These are phyloP conservation scores for Mustela erminea DNA, from an alignment of 2,797 vertebrate species.

Conservation along the genomic window DNA sequence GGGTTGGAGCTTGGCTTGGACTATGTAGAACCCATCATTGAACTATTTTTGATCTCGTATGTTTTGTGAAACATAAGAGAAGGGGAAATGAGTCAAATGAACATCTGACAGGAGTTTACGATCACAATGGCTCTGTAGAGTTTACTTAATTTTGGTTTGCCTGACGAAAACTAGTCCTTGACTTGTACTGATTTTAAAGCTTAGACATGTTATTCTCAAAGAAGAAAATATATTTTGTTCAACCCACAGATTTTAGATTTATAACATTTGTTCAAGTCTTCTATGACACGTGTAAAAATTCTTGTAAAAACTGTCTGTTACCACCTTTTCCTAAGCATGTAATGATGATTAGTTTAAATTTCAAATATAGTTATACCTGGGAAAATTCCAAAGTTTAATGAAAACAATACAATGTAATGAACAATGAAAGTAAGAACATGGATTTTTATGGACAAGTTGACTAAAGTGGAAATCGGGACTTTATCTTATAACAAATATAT, in stretches of 20 bases:
- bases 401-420: not conserved
- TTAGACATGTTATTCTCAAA: not conserved
- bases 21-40: not conserved
- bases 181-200: not conserved
- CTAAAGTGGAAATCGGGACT: slow-evolving; percentile 1
- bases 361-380: slow-evolving; percentile 43
- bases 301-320: not conserved
- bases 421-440: not conserved
- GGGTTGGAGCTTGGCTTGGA: not conserved
- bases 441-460: not conserved
- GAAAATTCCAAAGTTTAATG: not conserved
- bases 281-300: not conserved
- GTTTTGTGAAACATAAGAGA: not conserved
- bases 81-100: not conserved
- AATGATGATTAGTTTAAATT: not conserved
- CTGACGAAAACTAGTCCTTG: slow-evolving; percentile 9
- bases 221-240: slow-evolving; percentile 27
- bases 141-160: slow-evolving; percentile 47
- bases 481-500: not conserved
- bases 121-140: not conserved
- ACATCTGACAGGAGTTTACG: slow-evolving; percentile 31
- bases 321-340: not conserved
- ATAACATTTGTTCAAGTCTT: not conserved
- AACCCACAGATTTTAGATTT: not conserved
- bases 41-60: not conserved